phyloP scores from a whole-genome alignment of 1,140 invertebrate species.

The Magallana gigas region DNA sequence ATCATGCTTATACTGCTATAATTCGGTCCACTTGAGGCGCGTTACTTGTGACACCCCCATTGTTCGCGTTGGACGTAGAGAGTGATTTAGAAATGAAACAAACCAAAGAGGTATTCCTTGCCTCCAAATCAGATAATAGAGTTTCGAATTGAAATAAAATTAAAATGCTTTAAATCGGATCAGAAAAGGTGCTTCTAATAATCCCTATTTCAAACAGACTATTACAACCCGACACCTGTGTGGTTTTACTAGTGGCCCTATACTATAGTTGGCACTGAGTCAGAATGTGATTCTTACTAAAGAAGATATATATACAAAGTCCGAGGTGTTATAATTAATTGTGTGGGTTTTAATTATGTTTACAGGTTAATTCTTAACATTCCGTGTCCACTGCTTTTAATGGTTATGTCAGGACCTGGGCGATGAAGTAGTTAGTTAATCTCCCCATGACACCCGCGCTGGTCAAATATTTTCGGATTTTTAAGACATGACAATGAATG shows the following conservation, averaged over 20 bases:
- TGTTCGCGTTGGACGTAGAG: conserved; percentile 10
- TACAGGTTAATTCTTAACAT: conserved; percentile 19
- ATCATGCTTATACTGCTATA: conserved; percentile 17
- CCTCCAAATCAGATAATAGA: conserved; percentile 21
- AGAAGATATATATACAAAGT: not conserved
- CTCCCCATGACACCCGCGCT: not conserved
- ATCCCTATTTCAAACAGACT: conserved; percentile 20
- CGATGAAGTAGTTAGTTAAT: not conserved
- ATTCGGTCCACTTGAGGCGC: conserved; percentile 3
- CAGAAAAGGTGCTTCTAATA: conserved; percentile 11
- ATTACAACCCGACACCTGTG: conserved; percentile 9
- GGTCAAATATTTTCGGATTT: conserved; percentile 34
- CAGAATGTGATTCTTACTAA: conserved; percentile 13
- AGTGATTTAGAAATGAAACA: conserved; percentile 35
- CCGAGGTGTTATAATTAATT: conserved; percentile 29
- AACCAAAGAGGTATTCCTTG: conserved; percentile 2
- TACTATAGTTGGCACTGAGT: not conserved
- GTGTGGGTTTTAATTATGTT: conserved; percentile 36
- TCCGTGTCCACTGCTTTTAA: not conserved
- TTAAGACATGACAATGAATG: not conserved
- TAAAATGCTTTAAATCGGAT: conserved; percentile 34
- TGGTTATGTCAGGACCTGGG: not conserved
- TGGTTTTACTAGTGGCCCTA: not conserved
- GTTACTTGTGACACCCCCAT: not conserved
- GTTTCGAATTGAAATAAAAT: conserved; percentile 29